Percentiles rank a stretch among this genome's conserved stretches.
Conservation (phyloP, 1,140 invertebrate species). For the Neodiprion lecontei region DNA sequence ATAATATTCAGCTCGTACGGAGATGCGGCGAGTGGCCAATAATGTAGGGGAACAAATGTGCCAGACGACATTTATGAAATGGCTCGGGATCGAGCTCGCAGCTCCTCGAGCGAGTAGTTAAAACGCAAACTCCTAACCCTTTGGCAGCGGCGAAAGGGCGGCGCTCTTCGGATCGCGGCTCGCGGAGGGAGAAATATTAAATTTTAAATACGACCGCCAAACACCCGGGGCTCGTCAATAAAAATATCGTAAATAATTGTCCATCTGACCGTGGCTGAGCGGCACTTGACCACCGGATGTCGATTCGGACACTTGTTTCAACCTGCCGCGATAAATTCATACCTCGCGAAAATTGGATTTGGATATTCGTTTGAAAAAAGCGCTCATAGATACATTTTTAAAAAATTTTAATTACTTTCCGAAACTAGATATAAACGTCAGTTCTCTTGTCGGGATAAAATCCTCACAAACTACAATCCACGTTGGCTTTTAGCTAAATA, state of each 20-base stretch:
- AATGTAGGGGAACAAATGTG: constrained; percentile 53
- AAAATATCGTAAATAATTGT: constrained; percentile 47
- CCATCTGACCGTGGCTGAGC: too few relatives aligned
- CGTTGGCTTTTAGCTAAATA: too few relatives aligned
- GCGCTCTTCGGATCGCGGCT: constrained; percentile 26
- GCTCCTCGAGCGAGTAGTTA: constrained; percentile 33
- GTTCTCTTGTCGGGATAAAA: too few relatives aligned
- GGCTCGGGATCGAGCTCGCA: constrained; percentile 31
- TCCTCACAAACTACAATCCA: too few relatives aligned
- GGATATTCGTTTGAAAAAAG: too few relatives aligned
- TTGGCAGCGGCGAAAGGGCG: constrained; percentile 26
- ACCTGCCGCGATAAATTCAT: too few relatives aligned
- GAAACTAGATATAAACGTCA: too few relatives aligned
- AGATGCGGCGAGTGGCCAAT: constrained; percentile 39
- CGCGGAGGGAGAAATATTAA: constrained; percentile 40
- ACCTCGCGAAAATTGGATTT: too few relatives aligned
- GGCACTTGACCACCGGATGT: too few relatives aligned
- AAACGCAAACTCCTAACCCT: constrained; percentile 47
- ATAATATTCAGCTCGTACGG: constrained; percentile 39
- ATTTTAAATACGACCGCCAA: constrained; percentile 53
- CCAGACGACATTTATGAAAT: constrained; percentile 58
- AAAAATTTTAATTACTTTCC: too few relatives aligned
- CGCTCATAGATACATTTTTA: too few relatives aligned
- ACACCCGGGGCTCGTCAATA: constrained; percentile 45
- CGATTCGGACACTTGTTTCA: too few relatives aligned